Conservation (phyloP, 1,140 invertebrate genomes). For the Zaprionus camerounensis region DNA sequence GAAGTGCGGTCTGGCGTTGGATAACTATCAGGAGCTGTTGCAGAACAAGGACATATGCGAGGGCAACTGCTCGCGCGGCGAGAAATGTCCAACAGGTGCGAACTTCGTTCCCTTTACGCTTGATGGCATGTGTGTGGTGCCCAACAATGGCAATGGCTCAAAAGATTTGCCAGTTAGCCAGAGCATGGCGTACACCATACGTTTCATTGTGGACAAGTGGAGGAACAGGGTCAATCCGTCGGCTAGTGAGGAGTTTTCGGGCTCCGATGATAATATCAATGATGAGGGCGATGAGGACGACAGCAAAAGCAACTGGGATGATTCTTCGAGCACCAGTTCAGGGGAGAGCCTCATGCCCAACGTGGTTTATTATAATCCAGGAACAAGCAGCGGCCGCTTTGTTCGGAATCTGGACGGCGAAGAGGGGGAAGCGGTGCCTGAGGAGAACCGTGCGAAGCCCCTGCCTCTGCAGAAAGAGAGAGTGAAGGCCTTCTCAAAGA, state of each 20-base stretch:
- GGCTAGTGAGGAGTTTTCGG: neutral
- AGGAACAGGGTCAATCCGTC: constrained; percentile 10
- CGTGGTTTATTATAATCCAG: constrained; percentile 52
- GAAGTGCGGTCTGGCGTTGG: constrained; percentile 90
- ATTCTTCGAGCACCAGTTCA: constrained; percentile 13
- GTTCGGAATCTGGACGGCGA: constrained; percentile 58
- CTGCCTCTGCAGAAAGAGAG: neutral
- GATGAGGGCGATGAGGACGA: neutral
- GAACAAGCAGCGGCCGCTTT: constrained; percentile 43
- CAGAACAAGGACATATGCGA: constrained; percentile 92
- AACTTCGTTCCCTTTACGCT: constrained; percentile 66
- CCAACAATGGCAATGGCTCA: neutral
- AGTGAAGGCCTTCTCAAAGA: neutral
- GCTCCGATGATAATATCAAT: neutral
- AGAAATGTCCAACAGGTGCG: constrained; percentile 92
- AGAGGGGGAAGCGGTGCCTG: neutral
- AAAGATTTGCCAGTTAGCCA: neutral
- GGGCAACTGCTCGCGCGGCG: constrained; percentile 92
- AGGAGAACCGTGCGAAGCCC: neutral
- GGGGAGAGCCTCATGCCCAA: constrained; percentile 59
- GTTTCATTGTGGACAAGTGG: constrained; percentile 64
- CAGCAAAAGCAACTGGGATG: neutral
- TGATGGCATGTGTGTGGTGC: neutral
- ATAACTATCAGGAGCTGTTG: constrained; percentile 92
- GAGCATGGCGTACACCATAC: constrained; percentile 50